Base-by-base conservation (phyloP, 2,888 invertebrate genomes). In the Apomyelois bistriatella region DNA sequence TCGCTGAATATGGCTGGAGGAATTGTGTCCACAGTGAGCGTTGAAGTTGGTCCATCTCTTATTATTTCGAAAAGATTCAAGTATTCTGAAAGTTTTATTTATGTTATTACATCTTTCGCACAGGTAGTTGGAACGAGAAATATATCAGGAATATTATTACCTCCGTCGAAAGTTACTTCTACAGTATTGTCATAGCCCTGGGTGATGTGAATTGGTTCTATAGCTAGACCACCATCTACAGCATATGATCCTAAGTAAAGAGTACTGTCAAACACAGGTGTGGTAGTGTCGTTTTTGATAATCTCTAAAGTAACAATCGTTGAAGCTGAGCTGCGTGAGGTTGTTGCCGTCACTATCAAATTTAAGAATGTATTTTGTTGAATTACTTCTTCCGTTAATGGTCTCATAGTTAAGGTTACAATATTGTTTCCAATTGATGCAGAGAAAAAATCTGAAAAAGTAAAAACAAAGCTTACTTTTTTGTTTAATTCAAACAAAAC, bases 1-100 rank as follows among this genome's bases (percentile, higher is more conserved):
- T 64, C 59, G 8, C 53, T 52, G 28, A 70, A 55, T 10, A 53
- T 3, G 10, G 13, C 13, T 5, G 28, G 37, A 8, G 56, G 56
- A 4, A 56, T 22, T 30, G 38, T 28, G 0, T 32, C 46, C 49
- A 49, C 56, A 13, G 54, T 54, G 42, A 52, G 42, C 10, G 15
- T 54, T 38, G 46, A 40, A 9, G 32, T 28, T 9, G 37, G 12
- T 3, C 40, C 54, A 7, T 38, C 10, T 41, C 47, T 40, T 22
- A 40, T 36, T 41, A 54, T 28, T 48, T 46, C 6, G 47, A 54
- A 54, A 7, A 40, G 35, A 1, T 13, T 12, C 7, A 30, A 16
- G 12, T 47, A 41, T 22, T 51, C 54, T 54, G 47, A 36, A 54
- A 54, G 8, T 22, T 22, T 22, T 22, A 22, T 22, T 22, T 22